These are phyloP conservation scores for Papilio polytes DNA, from an alignment of 1,140 invertebrate species.

Conservation along the genomic window DNA sequence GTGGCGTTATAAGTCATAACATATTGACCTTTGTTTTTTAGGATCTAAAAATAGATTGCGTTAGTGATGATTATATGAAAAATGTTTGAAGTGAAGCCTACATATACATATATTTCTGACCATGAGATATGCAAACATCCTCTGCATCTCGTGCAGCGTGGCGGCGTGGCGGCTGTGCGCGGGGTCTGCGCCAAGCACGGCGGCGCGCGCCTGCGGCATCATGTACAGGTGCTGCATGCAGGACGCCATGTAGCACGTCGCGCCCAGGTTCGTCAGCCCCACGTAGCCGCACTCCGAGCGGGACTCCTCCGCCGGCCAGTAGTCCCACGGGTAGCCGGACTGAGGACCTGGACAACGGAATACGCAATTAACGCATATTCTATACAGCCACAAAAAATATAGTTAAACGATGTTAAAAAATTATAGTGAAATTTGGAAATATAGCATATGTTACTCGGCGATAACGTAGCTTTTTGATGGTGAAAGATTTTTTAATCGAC, in stretches of 20 bases:
- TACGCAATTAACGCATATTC: too few relatives aligned
- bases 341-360: slow-evolving; percentile 86
- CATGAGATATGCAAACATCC: slow-evolving; percentile 97
- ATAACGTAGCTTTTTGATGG: too few relatives aligned
- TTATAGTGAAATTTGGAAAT: too few relatives aligned
- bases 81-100: too few relatives aligned
- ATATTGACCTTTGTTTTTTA: too few relatives aligned
- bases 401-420: too few relatives aligned
- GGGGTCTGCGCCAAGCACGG: slow-evolving; percentile 87
- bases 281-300: slow-evolving; percentile 97
- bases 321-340: slow-evolving; percentile 96
- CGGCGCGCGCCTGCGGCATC: slow-evolving; percentile 95
- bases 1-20: too few relatives aligned
- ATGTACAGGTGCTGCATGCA: slow-evolving; percentile 98
- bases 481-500: too few relatives aligned
- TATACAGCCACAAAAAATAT: too few relatives aligned
- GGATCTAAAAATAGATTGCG: too few relatives aligned
- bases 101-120: slow-evolving; percentile 60
- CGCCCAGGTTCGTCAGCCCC: slow-evolving; percentile 96
- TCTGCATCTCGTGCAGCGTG: slow-evolving; percentile 93
- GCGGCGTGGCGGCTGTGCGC: slow-evolving; percentile 90
- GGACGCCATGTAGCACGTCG: slow-evolving; percentile 98
- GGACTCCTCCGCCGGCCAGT: slow-evolving; percentile 98
- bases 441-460: too few relatives aligned
- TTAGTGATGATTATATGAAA: too few relatives aligned